Evolutionary conservation across 2,113 vertebrate genomes (phyloP).

Genomic region (Myotis davidii): DNA sequence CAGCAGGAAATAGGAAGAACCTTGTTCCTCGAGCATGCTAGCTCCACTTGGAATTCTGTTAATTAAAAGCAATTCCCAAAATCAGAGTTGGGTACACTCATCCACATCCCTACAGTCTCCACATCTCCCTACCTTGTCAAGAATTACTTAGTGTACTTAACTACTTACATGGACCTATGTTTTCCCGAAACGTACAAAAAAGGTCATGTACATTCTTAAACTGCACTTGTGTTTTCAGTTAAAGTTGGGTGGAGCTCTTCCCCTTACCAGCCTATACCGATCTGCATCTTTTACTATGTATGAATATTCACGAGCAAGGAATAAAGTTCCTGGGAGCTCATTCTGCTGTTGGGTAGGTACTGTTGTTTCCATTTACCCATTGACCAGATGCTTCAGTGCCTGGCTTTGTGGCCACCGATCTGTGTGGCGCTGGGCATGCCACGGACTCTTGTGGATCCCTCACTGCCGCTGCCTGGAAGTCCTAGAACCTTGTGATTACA

Average conservation of each 20-base stretch:
- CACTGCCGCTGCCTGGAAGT: accelerated
- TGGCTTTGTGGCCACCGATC: not conserved
- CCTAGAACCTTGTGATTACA: not conserved
- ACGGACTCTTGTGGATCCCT: not conserved
- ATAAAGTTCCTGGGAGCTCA: not conserved
- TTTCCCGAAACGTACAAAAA: not conserved
- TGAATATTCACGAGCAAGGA: not conserved
- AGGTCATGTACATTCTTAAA: accelerated
- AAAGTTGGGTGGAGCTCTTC: not conserved
- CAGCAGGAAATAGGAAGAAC: not conserved
- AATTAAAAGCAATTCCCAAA: not conserved
- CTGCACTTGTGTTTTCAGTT: not conserved
- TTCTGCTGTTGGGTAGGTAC: not conserved
- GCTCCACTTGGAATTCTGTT: not conserved
- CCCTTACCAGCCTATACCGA: accelerated
- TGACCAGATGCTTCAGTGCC: not conserved
- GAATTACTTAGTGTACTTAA: not conserved
- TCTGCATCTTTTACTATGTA: not conserved
- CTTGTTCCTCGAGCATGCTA: accelerated
- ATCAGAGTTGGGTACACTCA: no score
- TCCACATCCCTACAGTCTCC: not conserved
- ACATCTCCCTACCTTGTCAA: not conserved
- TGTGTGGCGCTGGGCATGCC: not conserved
- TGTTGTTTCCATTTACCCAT: not conserved
- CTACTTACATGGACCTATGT: accelerated